Conservation (phyloP, 2,113 vertebrate species). For the Cairina moschata region DNA sequence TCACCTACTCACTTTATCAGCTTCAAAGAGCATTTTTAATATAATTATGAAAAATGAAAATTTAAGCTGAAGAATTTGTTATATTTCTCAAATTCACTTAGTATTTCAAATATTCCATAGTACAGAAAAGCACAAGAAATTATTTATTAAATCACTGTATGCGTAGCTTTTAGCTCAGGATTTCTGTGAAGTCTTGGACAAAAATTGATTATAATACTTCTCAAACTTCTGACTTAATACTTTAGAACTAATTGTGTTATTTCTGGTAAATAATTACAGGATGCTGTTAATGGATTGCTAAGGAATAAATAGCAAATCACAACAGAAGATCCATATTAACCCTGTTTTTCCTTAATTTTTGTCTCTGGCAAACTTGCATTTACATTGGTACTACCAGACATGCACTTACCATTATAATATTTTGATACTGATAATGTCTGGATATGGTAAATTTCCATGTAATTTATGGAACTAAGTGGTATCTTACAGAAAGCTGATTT, state of each 20-base stretch:
- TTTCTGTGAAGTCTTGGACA: not conserved
- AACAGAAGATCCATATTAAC: not conserved
- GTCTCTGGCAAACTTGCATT: not conserved
- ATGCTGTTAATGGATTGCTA: not conserved
- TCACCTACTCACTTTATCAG: not conserved
- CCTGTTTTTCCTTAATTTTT: not conserved
- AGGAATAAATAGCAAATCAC: not conserved
- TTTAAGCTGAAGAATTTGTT: not conserved
- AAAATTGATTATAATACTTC: not conserved
- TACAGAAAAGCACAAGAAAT: not conserved
- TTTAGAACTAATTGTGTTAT: not conserved
- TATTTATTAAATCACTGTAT: not conserved
- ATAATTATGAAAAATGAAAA: not conserved
- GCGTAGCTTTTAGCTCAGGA: rapidly evolving
- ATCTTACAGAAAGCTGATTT: not conserved
- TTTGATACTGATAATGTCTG: not conserved
- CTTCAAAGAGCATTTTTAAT: not conserved
- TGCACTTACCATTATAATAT: not conserved
- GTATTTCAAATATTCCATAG: not conserved
- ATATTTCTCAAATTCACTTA: not conserved
- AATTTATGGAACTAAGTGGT: not conserved
- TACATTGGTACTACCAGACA: not conserved
- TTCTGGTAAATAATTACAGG: not conserved
- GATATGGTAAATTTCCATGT: not conserved
- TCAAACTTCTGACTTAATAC: not conserved